phyloP scores from a whole-genome alignment of 1,140 invertebrate genomes.

The Harpegnathos saltator region DNA sequence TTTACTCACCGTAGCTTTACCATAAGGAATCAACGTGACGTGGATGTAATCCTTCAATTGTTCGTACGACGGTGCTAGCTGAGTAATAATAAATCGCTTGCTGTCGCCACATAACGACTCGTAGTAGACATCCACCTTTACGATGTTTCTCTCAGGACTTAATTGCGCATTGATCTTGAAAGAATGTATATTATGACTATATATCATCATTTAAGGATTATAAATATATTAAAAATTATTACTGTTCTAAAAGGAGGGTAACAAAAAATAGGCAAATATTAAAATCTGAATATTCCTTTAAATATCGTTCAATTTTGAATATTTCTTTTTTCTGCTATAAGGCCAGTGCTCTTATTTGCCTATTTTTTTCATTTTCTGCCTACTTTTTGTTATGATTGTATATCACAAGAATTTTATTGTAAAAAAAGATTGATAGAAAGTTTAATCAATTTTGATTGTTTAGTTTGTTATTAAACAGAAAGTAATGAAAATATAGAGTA shows the following conservation, averaged over 20 bases:
- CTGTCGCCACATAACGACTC: conserved; percentile 94
- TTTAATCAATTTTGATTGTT: background rate
- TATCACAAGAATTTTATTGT: no score
- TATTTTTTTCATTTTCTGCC: no score
- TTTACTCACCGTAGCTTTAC: conserved; percentile 90
- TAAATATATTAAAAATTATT: background rate
- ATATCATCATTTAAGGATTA: no score
- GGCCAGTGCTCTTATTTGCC: no score
- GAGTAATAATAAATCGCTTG: conserved; percentile 88
- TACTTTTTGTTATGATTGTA: no score
- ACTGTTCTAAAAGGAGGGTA: no score
- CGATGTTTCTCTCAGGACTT: background rate
- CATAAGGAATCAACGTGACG: conserved; percentile 87
- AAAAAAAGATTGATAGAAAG: no score
- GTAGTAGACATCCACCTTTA: conserved; percentile 88
- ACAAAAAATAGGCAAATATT: no score
- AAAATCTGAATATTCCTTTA: no score
- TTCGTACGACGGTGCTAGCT: conserved; percentile 80
- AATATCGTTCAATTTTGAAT: no score
- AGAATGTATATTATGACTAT: background rate
- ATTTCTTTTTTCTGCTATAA: no score
- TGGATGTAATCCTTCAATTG: conserved; percentile 73
- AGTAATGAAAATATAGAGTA: background rate
- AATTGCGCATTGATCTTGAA: conserved; percentile 41
- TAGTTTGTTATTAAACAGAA: background rate